Conservation (phyloP, 1,140 invertebrate genomes). For the Chelonus insularis region DNA sequence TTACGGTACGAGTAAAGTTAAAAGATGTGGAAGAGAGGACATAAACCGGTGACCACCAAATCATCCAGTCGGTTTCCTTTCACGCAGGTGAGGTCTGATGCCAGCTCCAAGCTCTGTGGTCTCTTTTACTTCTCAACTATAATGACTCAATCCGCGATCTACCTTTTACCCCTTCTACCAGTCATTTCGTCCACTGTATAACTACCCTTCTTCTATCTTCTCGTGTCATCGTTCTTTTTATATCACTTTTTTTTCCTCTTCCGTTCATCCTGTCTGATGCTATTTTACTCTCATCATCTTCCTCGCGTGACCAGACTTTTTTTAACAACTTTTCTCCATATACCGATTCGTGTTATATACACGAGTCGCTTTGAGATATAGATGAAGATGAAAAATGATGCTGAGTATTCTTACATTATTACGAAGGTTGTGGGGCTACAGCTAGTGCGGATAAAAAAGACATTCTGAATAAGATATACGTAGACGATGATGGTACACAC, state of each 20-base stretch:
- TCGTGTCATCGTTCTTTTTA: slow-evolving; percentile 15
- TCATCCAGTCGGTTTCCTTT: not conserved
- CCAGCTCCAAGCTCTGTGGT: slow-evolving; percentile 56
- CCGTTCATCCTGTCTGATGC: not conserved
- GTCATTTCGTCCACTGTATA: slow-evolving; percentile 5
- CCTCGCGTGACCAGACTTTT: slow-evolving; percentile 1
- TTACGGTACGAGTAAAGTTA: not conserved
- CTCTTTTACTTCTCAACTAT: slow-evolving; percentile 47
- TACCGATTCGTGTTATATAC: not conserved
- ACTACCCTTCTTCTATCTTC: slow-evolving; percentile 1
- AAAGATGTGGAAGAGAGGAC: not conserved
- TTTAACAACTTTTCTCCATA: not conserved
- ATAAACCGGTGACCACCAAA: not conserved
- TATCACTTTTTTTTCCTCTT: not conserved
- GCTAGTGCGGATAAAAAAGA: too few relatives aligned
- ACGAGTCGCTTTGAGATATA: too few relatives aligned
- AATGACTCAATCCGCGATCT: slow-evolving; percentile 62
- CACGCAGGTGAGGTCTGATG: slow-evolving; percentile 31
- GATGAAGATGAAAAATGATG: too few relatives aligned
- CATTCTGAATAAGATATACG: too few relatives aligned
- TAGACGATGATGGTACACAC: too few relatives aligned
- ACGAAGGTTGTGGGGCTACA: too few relatives aligned
- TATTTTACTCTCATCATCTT: not conserved
- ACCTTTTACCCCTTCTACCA: slow-evolving; percentile 44
- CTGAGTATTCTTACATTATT: too few relatives aligned